A percentile compares a stretch with the other conserved stretches of the same genome.
Evolutionary conservation across 2,113 vertebrate species (phyloP).

Genomic region (Barbus barbus): DNA sequence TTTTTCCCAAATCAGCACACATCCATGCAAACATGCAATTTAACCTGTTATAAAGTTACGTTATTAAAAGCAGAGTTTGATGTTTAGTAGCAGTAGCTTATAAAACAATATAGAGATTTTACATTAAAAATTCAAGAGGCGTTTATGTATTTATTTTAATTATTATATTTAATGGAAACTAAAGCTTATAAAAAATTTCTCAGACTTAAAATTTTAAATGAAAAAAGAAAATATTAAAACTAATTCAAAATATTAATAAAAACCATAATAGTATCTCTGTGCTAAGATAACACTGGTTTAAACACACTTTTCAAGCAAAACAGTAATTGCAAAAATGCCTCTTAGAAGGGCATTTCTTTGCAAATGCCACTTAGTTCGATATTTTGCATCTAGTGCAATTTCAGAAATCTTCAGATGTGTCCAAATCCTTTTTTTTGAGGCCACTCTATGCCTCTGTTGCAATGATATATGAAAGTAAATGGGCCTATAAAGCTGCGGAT

Average conservation of each 20-base stretch:
- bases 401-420: neutral
- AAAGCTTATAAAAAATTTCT: neutral
- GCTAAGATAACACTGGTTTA: neutral
- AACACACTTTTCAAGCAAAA: neutral
- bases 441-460: neutral
- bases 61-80: slow-evolving; percentile 23
- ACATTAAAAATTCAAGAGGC: neutral
- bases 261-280: neutral
- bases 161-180: neutral
- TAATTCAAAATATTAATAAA: neutral
- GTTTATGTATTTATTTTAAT: no score
- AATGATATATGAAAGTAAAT: slow-evolving; percentile 1
- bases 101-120: neutral
- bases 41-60: slow-evolving; percentile 54
- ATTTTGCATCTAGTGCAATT: neutral
- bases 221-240: neutral
- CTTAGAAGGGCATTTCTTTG: neutral
- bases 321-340: neutral
- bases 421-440: slow-evolving; percentile 5
- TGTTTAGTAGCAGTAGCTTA: slow-evolving; percentile 41
- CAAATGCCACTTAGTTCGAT: neutral
- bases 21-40: slow-evolving; percentile 7
- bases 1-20: slow-evolving; percentile 25
- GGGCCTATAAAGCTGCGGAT: slow-evolving; percentile 66
- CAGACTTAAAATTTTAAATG: neutral